These are phyloP conservation scores for Xestia c-nigrum DNA, from an alignment of 2,888 invertebrate genomes.

Conservation along the genomic window DNA sequence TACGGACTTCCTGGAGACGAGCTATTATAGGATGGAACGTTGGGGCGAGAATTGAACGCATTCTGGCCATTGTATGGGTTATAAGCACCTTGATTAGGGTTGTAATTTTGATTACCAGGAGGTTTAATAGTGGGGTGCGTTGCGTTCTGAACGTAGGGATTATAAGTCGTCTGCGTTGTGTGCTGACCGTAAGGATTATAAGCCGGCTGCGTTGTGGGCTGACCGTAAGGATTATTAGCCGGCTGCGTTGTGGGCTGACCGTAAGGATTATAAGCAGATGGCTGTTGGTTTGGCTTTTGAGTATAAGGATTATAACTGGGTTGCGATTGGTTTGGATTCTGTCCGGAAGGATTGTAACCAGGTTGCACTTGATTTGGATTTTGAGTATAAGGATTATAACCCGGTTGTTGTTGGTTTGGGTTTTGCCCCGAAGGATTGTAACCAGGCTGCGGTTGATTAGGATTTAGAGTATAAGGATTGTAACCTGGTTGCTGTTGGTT, in stretches of 20 bases:
- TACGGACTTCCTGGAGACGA: constrained; percentile 31
- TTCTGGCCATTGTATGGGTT: constrained; percentile 45
- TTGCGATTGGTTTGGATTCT: constrained; percentile 42
- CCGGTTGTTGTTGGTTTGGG: constrained; percentile 30
- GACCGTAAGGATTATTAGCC: constrained; percentile 34
- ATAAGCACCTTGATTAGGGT: constrained; percentile 35
- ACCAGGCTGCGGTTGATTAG: constrained; percentile 48
- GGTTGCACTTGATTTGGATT: constrained; percentile 35
- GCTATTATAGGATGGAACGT: constrained; percentile 20
- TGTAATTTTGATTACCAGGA: constrained; percentile 32
- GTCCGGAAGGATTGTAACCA: constrained; percentile 20
- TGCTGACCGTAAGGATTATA: constrained; percentile 39
- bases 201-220: constrained; percentile 41
- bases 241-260: constrained; percentile 43
- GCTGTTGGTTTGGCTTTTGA: constrained; percentile 47
- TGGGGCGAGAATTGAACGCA: constrained; percentile 31
- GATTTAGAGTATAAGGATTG: constrained; percentile 48
- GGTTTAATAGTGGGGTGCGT: constrained; percentile 44
- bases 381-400: constrained; percentile 35
- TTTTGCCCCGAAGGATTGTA: constrained; percentile 46
- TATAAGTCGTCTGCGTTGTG: constrained; percentile 43
- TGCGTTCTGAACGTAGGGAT: constrained; percentile 44
- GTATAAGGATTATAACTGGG: constrained; percentile 30
- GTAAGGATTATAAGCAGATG: constrained; percentile 44
- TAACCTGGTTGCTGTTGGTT: constrained; percentile 55